Percentiles rank a stretch among this genome's conserved stretches.
Conservation (phyloP, 1,140 invertebrate species). For the Panagrolaimus sp. region DNA sequence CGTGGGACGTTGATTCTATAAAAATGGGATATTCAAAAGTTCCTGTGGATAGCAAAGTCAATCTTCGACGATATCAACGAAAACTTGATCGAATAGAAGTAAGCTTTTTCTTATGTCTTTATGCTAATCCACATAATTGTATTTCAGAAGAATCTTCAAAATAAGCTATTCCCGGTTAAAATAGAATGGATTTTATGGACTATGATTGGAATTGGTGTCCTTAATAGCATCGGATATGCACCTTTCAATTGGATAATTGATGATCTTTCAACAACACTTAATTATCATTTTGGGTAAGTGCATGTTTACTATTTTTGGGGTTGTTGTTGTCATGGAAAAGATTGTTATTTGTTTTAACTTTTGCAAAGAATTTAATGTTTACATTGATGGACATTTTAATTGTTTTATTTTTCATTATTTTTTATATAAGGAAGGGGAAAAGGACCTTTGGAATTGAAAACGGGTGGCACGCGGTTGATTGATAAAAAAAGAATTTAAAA, state of each 20-base stretch:
- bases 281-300: too few species aligned
- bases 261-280: too few species aligned
- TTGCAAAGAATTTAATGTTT: neutral
- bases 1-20: too few species aligned
- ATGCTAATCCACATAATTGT: neutral
- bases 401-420: too few species aligned
- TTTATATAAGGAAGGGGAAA: too few species aligned
- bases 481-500: too few species aligned
- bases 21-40: constrained; percentile 17
- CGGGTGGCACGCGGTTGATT: too few species aligned
- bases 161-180: constrained; percentile 19
- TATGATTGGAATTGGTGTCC: constrained; percentile 1
- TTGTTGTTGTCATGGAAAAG: too few species aligned
- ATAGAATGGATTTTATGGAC: constrained; percentile 18
- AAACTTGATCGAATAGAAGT: constrained; percentile 12
- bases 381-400: too few species aligned
- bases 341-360: too few species aligned
- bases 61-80: constrained; percentile 11
- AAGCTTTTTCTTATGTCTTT: neutral
- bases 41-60: neutral
- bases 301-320: too few species aligned
- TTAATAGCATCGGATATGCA: constrained; percentile 3
- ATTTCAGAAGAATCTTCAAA: constrained; percentile 17
- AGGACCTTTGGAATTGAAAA: too few species aligned
- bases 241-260: neutral